Percentiles rank a stretch among this genome's conserved stretches.
phyloP scores from a whole-genome alignment of 2,888 invertebrate genomes.

The Pteria penguin region DNA sequence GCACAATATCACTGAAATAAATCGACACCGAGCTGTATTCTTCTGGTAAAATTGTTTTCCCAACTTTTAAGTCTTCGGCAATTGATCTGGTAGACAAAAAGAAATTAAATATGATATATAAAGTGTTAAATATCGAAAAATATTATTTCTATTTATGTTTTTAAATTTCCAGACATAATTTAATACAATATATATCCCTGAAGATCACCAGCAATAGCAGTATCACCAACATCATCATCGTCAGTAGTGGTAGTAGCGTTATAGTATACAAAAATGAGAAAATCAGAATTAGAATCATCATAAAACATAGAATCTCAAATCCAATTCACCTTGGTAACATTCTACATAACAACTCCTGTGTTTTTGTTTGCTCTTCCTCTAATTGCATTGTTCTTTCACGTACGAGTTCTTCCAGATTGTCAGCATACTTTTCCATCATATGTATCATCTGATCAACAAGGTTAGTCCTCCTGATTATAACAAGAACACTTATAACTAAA shows the following conservation, averaged over 20 bases:
- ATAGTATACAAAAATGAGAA: too few relatives aligned
- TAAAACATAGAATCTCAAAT: too few relatives aligned
- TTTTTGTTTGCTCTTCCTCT: slow-evolving; percentile 73
- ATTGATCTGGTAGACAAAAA: too few relatives aligned
- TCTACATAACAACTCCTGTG: slow-evolving; percentile 70
- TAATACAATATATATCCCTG: too few relatives aligned
- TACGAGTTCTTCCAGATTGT: slow-evolving; percentile 72
- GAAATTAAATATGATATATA: background rate
- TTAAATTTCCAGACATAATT: too few relatives aligned
- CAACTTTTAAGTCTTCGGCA: slow-evolving; percentile 70
- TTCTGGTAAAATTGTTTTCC: slow-evolving; percentile 65
- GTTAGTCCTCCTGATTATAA: too few relatives aligned
- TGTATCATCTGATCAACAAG: slow-evolving; percentile 90
- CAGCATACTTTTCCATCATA: slow-evolving; percentile 73
- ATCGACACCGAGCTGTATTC: slow-evolving; percentile 69
- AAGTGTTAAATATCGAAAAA: background rate
- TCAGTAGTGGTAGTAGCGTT: too few relatives aligned
- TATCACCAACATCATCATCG: too few relatives aligned
- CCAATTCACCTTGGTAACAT: slow-evolving; percentile 70
- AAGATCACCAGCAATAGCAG: too few relatives aligned
- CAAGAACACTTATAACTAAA: too few relatives aligned
- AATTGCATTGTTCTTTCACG: slow-evolving; percentile 66
- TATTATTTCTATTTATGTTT: too few relatives aligned
- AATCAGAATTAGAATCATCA: too few relatives aligned
- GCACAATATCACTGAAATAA: slow-evolving; percentile 76